Base-by-base conservation (phyloP, 2,888 invertebrate genomes). In the Coelopa pilipes region DNA sequence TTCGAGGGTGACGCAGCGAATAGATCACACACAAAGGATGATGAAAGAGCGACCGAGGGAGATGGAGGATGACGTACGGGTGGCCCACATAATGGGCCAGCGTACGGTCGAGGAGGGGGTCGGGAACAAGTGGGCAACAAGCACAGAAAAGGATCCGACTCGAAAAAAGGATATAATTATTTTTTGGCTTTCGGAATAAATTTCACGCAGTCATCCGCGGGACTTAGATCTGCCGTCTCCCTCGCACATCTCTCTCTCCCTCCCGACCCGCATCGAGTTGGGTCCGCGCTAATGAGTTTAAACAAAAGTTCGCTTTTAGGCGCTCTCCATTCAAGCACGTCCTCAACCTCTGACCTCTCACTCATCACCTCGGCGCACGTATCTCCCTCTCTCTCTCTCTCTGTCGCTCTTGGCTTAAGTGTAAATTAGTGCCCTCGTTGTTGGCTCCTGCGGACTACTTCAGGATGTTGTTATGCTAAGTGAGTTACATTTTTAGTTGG, bases 381-480 rank as follows among this genome's bases (percentile, higher is more conserved):
- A 4, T n/a, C 19, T 11, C 2, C 17, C 57, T 57, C 19, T 17
- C 21, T 17, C 7, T 34, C 34, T 34, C 34, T 34, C 34, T 34
- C 34, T 34, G 4, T 34, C 34, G 2, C 34, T 34, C 34, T 62
- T 19, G 50, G 50, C 49, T 66, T 49, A 66, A 66, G 66, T 66
- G 66, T 66, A 66, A 66, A 66, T 66, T 49, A 66, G 66, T 21
- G 66, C 53, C 21, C 50, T 66, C 21, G 50, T 66, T 66, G 49
- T 66, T 66, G n/a, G 66, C n/a, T 49, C 65, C 21, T 13, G 65
- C 17, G 21, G 21, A 66, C 66, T 50, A 66, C 66, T 66, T 50
- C 66, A 66, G 66, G 49, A 66, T 66, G 50, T 65, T 65, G 65
- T 65, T 65, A 65, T 65, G 65, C 65, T 65, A 65, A 65, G 47